phyloP scores from a whole-genome alignment of 2,888 invertebrate species.

The Drosophila melanosoma region DNA sequence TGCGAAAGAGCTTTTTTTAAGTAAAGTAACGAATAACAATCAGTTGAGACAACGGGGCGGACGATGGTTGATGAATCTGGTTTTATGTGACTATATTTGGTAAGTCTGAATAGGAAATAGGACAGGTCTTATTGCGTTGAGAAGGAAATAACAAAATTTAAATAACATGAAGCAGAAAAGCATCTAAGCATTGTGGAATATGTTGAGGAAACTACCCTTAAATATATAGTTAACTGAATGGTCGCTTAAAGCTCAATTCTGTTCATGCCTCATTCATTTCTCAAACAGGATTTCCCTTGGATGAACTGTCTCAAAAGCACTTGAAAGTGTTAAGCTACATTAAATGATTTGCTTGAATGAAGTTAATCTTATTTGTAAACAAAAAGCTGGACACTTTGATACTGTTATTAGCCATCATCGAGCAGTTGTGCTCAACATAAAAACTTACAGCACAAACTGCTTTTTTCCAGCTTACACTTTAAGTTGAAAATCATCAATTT shows the following conservation, averaged over 20 bases:
- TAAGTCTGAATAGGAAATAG: slow-evolving; percentile 14
- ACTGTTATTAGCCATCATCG: background rate
- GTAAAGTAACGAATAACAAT: slow-evolving; percentile 39
- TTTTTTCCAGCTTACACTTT: background rate
- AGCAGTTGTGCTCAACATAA: background rate
- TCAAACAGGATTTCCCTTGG: background rate
- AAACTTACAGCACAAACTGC: background rate
- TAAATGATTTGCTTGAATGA: background rate
- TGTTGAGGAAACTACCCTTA: background rate
- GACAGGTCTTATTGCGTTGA: slow-evolving; percentile 6
- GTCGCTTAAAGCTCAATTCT: background rate
- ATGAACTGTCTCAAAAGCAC: too few species aligned
- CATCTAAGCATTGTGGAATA: background rate
- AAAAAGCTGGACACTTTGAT: slow-evolving; percentile 1
- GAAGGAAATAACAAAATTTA: background rate
- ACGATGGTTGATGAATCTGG: slow-evolving; percentile 26
- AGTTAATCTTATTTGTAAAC: background rate
- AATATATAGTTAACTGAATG: background rate
- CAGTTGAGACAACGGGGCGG: slow-evolving; percentile 24
- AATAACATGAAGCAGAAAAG: background rate
- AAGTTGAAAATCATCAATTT: slow-evolving; percentile 1
- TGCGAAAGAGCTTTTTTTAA: slow-evolving; percentile 23
- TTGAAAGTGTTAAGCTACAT: background rate
- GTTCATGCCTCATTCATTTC: background rate
- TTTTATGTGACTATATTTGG: slow-evolving; percentile 25